Conservation (phyloP, 2,113 vertebrate species). For the Sapayoa aenigma region DNA sequence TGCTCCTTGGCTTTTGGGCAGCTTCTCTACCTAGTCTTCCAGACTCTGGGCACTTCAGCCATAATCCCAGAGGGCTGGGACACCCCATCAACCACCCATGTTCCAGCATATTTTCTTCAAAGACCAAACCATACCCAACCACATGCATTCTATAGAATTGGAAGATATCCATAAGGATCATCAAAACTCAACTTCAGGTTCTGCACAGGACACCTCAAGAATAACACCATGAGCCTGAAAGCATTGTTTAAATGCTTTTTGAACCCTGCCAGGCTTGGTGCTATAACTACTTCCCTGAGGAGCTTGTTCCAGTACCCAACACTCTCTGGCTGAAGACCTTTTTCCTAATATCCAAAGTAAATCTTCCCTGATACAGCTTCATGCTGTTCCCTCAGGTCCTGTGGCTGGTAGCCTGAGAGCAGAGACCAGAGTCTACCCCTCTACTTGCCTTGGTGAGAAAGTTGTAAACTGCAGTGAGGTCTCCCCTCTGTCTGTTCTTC, state of each 20-base stretch:
- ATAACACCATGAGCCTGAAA: background rate
- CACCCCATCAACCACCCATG: fast-evolving
- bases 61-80: no score
- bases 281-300: background rate
- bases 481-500: background rate
- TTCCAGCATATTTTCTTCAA: background rate
- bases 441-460: background rate
- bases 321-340: background rate
- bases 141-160: background rate
- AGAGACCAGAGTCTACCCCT: background rate
- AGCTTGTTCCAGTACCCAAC: background rate
- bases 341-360: background rate
- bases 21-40: background rate
- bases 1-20: background rate
- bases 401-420: background rate
- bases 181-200: background rate
- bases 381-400: background rate
- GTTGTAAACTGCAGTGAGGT: background rate
- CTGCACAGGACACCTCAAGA: background rate
- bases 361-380: background rate
- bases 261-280: no score
- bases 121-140: no score
- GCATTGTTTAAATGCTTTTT: background rate
- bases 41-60: fast-evolving
- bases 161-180: background rate